Evolutionary conservation across 2,888 invertebrate genomes (phyloP).

Genomic region (Hypena proboscidalis): DNA sequence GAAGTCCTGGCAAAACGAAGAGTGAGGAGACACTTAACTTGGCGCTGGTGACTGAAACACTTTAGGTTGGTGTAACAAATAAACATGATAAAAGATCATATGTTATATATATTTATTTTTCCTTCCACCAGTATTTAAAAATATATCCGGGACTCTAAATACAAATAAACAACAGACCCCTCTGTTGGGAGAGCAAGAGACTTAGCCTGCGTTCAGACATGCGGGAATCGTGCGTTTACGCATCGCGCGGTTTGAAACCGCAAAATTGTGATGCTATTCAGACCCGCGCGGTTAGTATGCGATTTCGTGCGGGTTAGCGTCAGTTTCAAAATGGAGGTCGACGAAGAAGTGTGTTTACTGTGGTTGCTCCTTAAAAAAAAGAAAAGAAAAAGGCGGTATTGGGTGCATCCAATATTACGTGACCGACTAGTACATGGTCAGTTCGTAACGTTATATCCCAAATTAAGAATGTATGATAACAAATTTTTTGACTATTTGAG

Average conservation of each 20-base stretch:
- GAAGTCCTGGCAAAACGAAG: too few relatives aligned
- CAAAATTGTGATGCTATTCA: slow-evolving; percentile 28
- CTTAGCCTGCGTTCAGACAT: slow-evolving; percentile 14
- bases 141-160: too few relatives aligned
- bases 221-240: slow-evolving; percentile 28
- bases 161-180: too few relatives aligned
- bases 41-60: too few relatives aligned
- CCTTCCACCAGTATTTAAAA: too few relatives aligned
- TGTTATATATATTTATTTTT: too few relatives aligned
- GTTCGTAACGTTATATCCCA: slow-evolving; percentile 46
- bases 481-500: slow-evolving; percentile 47
- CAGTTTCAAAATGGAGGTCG: slow-evolving; percentile 43
- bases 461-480: slow-evolving; percentile 39
- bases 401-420: too few relatives aligned
- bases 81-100: too few relatives aligned
- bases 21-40: too few relatives aligned
- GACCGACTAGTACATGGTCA: slow-evolving; percentile 35
- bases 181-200: too few relatives aligned
- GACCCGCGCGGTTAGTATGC: slow-evolving; percentile 26
- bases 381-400: slow-evolving; percentile 37
- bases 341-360: slow-evolving; percentile 37
- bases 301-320: slow-evolving; percentile 35
- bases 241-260: slow-evolving; percentile 23
- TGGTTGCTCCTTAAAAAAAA: slow-evolving; percentile 40
- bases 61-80: too few relatives aligned